These are phyloP conservation scores for Lamprologus speciosus DNA, from an alignment of 2,113 vertebrate genomes.

Conservation along the genomic window DNA sequence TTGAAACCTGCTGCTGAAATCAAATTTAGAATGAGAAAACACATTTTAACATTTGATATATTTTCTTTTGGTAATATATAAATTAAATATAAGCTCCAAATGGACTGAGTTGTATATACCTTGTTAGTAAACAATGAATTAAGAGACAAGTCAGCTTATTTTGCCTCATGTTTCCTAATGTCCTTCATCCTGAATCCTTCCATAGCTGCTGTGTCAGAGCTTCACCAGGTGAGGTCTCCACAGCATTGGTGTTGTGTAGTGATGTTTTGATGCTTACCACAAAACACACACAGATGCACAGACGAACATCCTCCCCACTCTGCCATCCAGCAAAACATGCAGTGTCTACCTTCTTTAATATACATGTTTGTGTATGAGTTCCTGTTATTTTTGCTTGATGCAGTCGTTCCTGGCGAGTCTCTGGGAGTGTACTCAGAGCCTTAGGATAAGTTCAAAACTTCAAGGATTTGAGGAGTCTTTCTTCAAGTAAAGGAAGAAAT, in stretches of 20 bases:
- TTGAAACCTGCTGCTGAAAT: rapidly evolving
- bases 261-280: neutral
- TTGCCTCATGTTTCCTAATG: neutral
- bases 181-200: neutral
- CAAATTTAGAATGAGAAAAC: neutral
- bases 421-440: neutral
- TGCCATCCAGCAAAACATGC: rapidly evolving
- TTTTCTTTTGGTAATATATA: neutral
- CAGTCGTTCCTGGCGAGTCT: rapidly evolving
- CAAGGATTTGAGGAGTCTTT: neutral
- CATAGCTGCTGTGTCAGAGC: neutral
- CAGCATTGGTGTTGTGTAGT: neutral
- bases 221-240: neutral
- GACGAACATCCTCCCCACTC: rapidly evolving
- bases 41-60: neutral
- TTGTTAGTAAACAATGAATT: neutral
- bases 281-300: neutral
- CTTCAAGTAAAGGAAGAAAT: rapidly evolving
- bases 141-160: rapidly evolving
- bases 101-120: neutral
- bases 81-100: neutral
- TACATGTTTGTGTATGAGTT: neutral
- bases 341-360: neutral
- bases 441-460: neutral
- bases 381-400: rapidly evolving